These are phyloP conservation scores for Burhinus oedicnemus DNA, from an alignment of 2,113 vertebrate genomes.

Conservation along the genomic window DNA sequence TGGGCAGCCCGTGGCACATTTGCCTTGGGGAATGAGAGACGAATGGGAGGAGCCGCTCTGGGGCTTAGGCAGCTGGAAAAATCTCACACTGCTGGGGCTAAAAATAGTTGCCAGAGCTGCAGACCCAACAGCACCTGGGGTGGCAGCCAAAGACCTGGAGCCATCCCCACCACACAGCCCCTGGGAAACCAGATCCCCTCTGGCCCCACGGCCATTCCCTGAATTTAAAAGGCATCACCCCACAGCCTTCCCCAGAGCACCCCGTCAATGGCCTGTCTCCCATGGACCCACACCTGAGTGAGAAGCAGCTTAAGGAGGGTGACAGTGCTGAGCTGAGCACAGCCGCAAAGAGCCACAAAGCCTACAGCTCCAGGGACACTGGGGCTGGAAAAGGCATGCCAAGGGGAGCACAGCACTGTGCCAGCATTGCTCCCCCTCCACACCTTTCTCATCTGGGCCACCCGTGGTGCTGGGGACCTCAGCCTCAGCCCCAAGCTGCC, in stretches of 20 bases:
- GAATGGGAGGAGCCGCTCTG: background rate
- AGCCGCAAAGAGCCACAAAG: background rate
- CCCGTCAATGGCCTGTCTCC: rapidly evolving
- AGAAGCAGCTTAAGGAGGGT: background rate
- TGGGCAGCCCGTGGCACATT: rapidly evolving
- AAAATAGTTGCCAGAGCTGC: slow-evolving; percentile 35
- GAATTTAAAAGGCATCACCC: background rate
- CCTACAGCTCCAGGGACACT: too few species aligned
- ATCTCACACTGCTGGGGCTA: slow-evolving; percentile 39
- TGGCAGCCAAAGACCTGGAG: slow-evolving; percentile 30
- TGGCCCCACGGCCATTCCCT: background rate
- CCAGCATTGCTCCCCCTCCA: too few species aligned
- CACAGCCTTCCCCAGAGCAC: background rate
- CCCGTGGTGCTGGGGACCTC: background rate
- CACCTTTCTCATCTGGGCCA: background rate
- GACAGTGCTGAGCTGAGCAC: rapidly evolving
- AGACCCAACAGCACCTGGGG: slow-evolving; percentile 41
- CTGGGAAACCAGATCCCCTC: background rate
- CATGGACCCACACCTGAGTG: rapidly evolving
- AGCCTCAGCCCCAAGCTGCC: background rate
- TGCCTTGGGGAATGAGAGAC: background rate
- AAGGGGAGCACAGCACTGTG: background rate
- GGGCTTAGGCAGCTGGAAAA: slow-evolving; percentile 50
- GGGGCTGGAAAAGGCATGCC: too few species aligned
- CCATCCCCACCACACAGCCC: background rate